Percentiles rank a stretch among this genome's conserved stretches.
phyloP scores from a whole-genome alignment of 2,113 vertebrate species.

The Sphyrna mokarran region DNA sequence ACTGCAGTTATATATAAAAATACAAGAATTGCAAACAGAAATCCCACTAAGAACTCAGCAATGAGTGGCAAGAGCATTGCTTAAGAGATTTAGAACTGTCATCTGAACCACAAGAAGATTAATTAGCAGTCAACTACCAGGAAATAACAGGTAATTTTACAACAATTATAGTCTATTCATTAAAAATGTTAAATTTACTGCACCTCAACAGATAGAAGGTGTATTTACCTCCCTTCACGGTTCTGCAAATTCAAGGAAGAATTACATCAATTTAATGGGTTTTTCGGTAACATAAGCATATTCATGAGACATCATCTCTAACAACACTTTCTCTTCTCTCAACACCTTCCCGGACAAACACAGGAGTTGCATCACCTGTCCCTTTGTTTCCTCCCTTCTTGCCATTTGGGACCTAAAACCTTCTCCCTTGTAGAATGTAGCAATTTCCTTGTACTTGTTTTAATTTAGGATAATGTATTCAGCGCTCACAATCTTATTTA shows the following conservation, averaged over 20 bases:
- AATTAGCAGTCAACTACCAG: neutral
- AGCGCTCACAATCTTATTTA: neutral
- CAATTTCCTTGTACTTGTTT: neutral
- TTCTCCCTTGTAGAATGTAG: neutral
- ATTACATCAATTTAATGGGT: neutral
- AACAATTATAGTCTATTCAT: neutral
- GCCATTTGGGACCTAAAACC: neutral
- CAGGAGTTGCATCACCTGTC: neutral
- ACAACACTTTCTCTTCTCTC: neutral
- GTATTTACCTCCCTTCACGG: neutral
- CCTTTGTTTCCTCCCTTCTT: neutral
- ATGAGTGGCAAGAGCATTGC: neutral
- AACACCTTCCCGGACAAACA: neutral
- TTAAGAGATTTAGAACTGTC: neutral
- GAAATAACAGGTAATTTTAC: slow-evolving; percentile 22
- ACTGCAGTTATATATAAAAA: neutral
- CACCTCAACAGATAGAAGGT: neutral
- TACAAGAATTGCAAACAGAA: neutral
- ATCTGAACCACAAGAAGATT: neutral
- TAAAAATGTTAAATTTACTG: slow-evolving; percentile 21
- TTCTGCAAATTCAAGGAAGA: neutral
- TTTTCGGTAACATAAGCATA: neutral
- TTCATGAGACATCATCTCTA: neutral
- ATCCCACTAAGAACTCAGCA: slow-evolving; percentile 10
- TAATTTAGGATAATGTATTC: neutral